Evolutionary conservation across 1,140 invertebrate genomes (phyloP).

Genomic region (Tenebrio molitor): DNA sequence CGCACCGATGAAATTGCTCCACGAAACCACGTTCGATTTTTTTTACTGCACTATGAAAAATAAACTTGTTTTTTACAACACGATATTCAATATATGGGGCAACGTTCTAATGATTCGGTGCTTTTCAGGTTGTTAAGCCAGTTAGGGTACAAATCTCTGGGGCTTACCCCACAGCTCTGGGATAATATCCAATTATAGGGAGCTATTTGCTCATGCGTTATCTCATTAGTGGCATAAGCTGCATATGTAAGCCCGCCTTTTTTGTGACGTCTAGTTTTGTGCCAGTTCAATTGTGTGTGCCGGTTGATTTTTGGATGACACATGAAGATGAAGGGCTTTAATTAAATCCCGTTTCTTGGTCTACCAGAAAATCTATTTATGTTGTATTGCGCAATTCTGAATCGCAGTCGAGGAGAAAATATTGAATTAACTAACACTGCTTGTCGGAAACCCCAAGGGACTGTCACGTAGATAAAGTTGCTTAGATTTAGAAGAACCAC

Average conservation of each 20-base stretch:
- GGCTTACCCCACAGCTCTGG: conserved; percentile 50
- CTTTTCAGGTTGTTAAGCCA: conserved; percentile 51
- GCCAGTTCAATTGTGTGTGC: not conserved
- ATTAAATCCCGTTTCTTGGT: conserved; percentile 28
- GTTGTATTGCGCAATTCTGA: conserved; percentile 1
- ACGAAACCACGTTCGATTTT: conserved; percentile 33
- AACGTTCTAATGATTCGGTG: conserved; percentile 45
- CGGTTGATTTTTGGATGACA: not conserved
- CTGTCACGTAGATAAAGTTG: conserved; percentile 26
- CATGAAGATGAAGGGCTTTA: conserved; percentile 4
- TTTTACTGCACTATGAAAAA: not conserved
- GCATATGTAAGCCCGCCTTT: conserved; percentile 42
- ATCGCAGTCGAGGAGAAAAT: conserved; percentile 18
- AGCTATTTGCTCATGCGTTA: conserved; percentile 57
- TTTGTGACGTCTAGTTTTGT: not conserved
- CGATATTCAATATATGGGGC: conserved; percentile 11
- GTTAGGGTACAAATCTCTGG: conserved; percentile 53
- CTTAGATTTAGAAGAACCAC: conserved; percentile 10
- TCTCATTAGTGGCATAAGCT: conserved; percentile 53
- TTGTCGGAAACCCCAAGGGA: not conserved
- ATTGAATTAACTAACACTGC: conserved; percentile 22
- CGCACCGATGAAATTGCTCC: conserved; percentile 16
- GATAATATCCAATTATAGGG: conserved; percentile 58
- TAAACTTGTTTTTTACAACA: conserved; percentile 11
- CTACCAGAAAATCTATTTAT: conserved; percentile 14